Base-by-base conservation (phyloP, 2,113 vertebrate species). In the Chaetops frenatus region DNA sequence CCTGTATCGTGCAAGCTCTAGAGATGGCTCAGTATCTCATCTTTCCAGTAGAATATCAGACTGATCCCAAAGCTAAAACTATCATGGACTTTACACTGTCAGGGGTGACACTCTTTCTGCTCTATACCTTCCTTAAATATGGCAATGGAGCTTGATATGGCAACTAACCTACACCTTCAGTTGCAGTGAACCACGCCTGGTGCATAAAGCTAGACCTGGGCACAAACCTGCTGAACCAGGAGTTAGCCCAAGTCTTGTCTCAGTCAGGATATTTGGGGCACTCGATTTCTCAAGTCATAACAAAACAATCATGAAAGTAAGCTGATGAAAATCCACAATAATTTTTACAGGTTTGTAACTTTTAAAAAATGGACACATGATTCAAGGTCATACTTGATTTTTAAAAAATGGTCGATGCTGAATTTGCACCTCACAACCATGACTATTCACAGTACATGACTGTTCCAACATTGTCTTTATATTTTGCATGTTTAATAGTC, bases 121-220 rank as follows among this genome's bases (percentile, higher is more conserved):
- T 16, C 9, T 73, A 14, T n/a, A 3, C 24, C 19, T 82, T 77
- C 62, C 4, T 4, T 66, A 86, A 62, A 70, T 48, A 36, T 10
- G 38, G 29, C n/a, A 86, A 71, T 40, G 65, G 57, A 69, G n/a
- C 29, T 70, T 70, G 45, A 47, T 19, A 35, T 35, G 33, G 11
- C 21, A 54, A 51, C 22, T 58, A 36, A 78, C 48, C 71, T 50
- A 8, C 19, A 1, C 16, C 64, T 81, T 28, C 12, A 5, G 7
- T 36, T 29, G 7, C 1, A 3, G 33, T 1, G 2, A 50, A 23
- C 54, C 20, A 16, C 0, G 0, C 15, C 40, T 35, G 44, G 48
- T 7, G 12, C 11, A 13, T 12, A 25, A 31, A 74, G 33, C 20
- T 20, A 44, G 5, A 8, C 11, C 28, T 60, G 20, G 33, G 33